Percentiles rank a stretch among this genome's conserved stretches.
Evolutionary conservation across 1,140 invertebrate species (phyloP).

Genomic region (Druon quercuslanigerum): DNA sequence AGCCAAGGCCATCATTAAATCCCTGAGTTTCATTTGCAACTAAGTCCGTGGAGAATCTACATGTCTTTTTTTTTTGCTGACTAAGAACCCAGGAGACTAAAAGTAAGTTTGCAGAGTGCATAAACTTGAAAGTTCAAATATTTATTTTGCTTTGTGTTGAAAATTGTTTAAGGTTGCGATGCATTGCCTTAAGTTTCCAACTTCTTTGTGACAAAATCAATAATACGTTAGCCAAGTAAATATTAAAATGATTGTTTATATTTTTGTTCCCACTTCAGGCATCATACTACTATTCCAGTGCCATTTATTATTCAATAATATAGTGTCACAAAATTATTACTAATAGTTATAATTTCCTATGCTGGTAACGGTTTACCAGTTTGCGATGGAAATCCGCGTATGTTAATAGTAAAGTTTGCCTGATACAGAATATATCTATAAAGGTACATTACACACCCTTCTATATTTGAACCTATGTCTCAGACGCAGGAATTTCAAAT

Average conservation of each 20-base stretch:
- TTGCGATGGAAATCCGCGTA: conserved; percentile 3
- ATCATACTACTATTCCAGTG: no score
- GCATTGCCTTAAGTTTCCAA: no score
- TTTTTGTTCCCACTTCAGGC: no score
- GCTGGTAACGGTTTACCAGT: neutral
- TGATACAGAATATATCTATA: conserved; percentile 8
- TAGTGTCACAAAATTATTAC: neutral
- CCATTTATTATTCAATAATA: neutral
- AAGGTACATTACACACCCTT: no score
- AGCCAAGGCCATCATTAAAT: neutral
- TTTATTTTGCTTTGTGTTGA: no score
- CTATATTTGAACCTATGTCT: neutral
- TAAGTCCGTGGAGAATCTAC: neutral
- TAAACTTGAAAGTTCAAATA: no score
- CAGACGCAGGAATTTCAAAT: neutral
- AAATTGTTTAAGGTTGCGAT: no score
- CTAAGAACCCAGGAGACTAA: no score
- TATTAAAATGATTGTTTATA: no score
- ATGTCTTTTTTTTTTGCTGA: neutral
- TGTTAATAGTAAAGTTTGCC: conserved; percentile 3
- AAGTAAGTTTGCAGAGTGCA: no score
- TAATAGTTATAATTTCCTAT: conserved; percentile 9
- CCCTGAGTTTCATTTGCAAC: conserved; percentile 2
- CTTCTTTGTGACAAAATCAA: no score
- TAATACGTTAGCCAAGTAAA: no score